A percentile compares a stretch with the other conserved stretches of the same genome.
Conservation (phyloP, 2,113 vertebrate species). For the Esox niger region DNA sequence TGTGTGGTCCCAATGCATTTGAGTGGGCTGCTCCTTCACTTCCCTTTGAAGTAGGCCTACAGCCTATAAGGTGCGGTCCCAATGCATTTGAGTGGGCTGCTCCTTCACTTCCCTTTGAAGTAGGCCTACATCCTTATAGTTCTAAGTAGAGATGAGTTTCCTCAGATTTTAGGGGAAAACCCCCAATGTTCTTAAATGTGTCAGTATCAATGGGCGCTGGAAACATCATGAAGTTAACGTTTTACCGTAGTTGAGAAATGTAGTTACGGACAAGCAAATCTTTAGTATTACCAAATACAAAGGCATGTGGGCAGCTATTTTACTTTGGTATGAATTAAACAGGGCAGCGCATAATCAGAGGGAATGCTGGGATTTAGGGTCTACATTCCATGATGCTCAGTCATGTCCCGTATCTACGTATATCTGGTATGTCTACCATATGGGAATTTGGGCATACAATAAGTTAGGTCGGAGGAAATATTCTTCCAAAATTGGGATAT, state of each 20-base stretch:
- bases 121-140: conserved; percentile 1
- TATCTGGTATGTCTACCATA: conserved; percentile 17
- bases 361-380: conserved; percentile 37
- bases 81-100: conserved; percentile 40
- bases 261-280: too few species aligned
- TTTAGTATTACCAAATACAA: not conserved
- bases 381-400: conserved; percentile 17
- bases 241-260: not conserved
- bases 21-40: conserved; percentile 31
- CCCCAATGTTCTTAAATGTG: not conserved
- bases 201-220: not conserved
- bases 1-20: conserved; percentile 52
- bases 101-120: conserved; percentile 16
- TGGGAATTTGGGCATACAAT: conserved; percentile 13
- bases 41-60: conserved; percentile 8
- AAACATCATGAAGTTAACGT: not conserved
- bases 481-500: not conserved
- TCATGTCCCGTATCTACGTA: conserved; percentile 15
- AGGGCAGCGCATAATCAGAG: not conserved
- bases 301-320: conserved; percentile 1
- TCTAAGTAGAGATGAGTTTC: not conserved
- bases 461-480: not conserved
- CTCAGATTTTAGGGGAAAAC: not conserved
- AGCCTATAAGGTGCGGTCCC: conserved; percentile 45
- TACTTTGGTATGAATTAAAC: conserved; percentile 9